A percentile compares a stretch with the other conserved stretches of the same genome.
Conservation (phyloP, 2,888 invertebrate genomes). For the Pandemis heparana region DNA sequence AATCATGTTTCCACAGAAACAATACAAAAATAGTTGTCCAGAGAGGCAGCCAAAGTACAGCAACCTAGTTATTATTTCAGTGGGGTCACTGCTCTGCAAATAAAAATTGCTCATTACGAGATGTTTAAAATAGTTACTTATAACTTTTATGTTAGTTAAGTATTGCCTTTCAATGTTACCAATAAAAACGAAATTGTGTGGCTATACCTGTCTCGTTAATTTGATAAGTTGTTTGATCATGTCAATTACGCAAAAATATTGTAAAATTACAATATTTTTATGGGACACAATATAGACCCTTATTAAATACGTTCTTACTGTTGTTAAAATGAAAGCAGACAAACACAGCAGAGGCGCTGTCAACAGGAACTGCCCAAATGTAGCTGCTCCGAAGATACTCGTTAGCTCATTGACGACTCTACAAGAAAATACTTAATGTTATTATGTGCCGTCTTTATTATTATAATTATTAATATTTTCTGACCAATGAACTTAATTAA, state of each 20-base stretch:
- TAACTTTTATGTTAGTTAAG: no score
- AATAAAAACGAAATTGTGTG: no score
- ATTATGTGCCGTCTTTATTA: not conserved
- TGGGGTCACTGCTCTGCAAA: conserved; percentile 34
- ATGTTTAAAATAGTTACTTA: no score
- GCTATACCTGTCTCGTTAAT: no score
- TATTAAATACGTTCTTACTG: not conserved
- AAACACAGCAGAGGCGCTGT: conserved; percentile 64
- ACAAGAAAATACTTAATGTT: not conserved
- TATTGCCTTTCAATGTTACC: no score
- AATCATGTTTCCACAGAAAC: conserved; percentile 71
- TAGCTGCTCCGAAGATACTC: conserved; percentile 53
- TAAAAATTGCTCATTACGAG: not conserved
- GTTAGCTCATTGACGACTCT: conserved; percentile 52
- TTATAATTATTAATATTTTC: no score
- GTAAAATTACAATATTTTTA: no score
- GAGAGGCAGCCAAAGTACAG: conserved; percentile 65
- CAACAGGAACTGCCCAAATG: conserved; percentile 61
- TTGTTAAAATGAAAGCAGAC: conserved; percentile 62
- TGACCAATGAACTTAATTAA: not conserved
- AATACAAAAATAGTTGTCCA: conserved; percentile 64
- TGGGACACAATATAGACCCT: not conserved
- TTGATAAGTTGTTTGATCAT: no score
- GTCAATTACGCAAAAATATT: no score
- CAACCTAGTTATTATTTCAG: conserved; percentile 54